Percentiles rank a stretch among this genome's conserved stretches.
phyloP scores from a whole-genome alignment of 2,797 vertebrate genomes.

The Rhabdophis nuchalis region DNA sequence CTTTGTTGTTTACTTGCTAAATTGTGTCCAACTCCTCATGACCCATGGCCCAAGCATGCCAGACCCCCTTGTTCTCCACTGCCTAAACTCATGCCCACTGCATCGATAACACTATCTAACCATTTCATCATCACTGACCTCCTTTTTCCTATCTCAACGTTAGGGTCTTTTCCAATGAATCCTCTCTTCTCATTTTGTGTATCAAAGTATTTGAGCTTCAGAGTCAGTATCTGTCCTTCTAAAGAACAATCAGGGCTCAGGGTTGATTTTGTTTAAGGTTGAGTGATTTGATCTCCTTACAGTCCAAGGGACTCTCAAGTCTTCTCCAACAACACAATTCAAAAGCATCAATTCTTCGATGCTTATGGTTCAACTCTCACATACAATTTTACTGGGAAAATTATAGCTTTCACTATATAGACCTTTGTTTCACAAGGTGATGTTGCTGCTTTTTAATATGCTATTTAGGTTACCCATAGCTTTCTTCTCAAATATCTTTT shows the following conservation, averaged over 20 bases:
- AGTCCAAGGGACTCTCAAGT: neutral
- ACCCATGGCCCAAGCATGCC: neutral
- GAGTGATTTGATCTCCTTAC: neutral
- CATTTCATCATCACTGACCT: neutral
- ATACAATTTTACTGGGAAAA: neutral
- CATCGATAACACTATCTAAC: neutral
- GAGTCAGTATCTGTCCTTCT: neutral
- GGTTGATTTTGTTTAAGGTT: neutral
- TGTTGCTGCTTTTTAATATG: neutral
- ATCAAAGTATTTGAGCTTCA: neutral
- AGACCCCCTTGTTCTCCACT: neutral
- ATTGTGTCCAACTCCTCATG: neutral
- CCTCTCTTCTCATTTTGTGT: neutral
- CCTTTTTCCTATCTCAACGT: neutral
- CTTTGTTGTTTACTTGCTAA: neutral
- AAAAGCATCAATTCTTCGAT: neutral
- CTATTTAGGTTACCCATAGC: neutral
- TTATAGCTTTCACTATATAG: neutral
- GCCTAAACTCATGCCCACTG: neutral
- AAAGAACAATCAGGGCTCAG: neutral
- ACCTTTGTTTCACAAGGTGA: neutral
- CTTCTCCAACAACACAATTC: neutral
- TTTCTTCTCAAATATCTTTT: neutral
- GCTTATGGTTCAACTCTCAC: neutral
- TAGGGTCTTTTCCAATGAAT: neutral